phyloP scores from a whole-genome alignment of 2,888 invertebrate species.

The Vesta saturnalis region DNA sequence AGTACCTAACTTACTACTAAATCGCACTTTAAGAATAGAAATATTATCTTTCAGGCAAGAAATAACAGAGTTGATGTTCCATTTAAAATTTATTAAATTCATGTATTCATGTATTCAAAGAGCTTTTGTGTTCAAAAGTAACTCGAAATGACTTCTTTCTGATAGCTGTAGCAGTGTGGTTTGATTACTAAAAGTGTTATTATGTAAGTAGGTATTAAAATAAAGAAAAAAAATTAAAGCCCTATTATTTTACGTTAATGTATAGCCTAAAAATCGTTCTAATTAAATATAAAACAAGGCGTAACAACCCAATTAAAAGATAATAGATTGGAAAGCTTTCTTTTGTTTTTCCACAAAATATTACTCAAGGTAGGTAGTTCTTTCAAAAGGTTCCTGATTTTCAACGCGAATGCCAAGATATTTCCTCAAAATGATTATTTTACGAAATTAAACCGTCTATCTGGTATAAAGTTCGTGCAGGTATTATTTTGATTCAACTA shows the following conservation, averaged over 20 bases:
- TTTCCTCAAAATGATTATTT: background rate
- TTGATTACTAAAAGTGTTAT: background rate
- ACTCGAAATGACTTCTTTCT: slow-evolving; percentile 1
- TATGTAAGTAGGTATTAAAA: background rate
- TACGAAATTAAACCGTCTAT: background rate
- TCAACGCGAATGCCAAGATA: background rate
- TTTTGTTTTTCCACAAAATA: background rate
- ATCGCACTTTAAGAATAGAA: background rate
- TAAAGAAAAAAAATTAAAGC: background rate
- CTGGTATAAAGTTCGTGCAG: background rate
- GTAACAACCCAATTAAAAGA: background rate
- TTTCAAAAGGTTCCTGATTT: slow-evolving; percentile 1
- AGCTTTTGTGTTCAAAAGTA: background rate
- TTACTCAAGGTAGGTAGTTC: background rate
- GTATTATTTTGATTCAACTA: background rate
- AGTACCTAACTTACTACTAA: background rate
- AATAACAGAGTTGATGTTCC: background rate
- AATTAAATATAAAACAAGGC: background rate
- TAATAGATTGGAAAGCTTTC: slow-evolving; percentile 1
- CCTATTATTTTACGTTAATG: background rate
- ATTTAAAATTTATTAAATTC: background rate
- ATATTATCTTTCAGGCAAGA: background rate
- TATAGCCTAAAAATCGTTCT: background rate
- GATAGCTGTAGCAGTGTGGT: background rate
- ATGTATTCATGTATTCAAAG: slow-evolving; percentile 1